Evolutionary conservation across 2,888 invertebrate genomes (phyloP).

Genomic region (Endomychus coccineus): DNA sequence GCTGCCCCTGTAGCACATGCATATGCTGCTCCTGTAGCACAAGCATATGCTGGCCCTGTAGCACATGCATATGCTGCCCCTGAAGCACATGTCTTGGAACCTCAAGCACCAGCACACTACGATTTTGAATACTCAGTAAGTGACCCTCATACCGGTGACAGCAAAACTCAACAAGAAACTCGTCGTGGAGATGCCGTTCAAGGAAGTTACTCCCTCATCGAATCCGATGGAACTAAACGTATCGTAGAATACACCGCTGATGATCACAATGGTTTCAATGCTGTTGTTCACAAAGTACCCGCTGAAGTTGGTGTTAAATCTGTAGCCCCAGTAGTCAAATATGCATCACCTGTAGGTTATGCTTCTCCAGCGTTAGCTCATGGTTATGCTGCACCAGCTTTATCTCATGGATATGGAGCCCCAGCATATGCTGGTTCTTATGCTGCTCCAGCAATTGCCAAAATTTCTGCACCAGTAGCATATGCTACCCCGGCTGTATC

Average conservation of each 20-base stretch:
- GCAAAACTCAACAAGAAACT: conserved; percentile 47
- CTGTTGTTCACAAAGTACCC: conserved; percentile 40
- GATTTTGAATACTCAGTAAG: conserved; percentile 30
- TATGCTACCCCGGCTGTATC: conserved; percentile 25
- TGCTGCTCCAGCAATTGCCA: conserved; percentile 16
- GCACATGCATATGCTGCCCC: conserved; percentile 23
- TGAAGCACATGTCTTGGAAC: conserved; percentile 26
- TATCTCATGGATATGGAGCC: conserved; percentile 21
- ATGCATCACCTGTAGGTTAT: conserved; percentile 33
- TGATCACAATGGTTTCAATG: conserved; percentile 47
- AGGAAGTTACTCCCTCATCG: conserved; percentile 20
- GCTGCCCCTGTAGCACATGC: conserved; percentile 30
- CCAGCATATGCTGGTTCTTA: too few species aligned
- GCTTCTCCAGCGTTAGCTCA: conserved; percentile 20
- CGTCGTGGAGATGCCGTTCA: conserved; percentile 47
- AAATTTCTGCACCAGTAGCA: conserved; percentile 19
- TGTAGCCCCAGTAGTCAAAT: conserved; percentile 30
- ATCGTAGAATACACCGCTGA: conserved; percentile 52
- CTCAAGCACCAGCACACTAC: conserved; percentile 29
- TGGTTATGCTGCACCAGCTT: too few species aligned
- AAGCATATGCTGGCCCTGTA: conserved; percentile 14
- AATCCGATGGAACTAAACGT: conserved; percentile 34
- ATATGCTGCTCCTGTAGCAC: conserved; percentile 17
- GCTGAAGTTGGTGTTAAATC: conserved; percentile 30
- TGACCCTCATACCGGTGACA: conserved; percentile 44